A percentile compares a stretch with the other conserved stretches of the same genome.
These are phyloP conservation scores for Cyprinodon diabolis DNA, from an alignment of 2,797 vertebrate species.

Conservation along the genomic window DNA sequence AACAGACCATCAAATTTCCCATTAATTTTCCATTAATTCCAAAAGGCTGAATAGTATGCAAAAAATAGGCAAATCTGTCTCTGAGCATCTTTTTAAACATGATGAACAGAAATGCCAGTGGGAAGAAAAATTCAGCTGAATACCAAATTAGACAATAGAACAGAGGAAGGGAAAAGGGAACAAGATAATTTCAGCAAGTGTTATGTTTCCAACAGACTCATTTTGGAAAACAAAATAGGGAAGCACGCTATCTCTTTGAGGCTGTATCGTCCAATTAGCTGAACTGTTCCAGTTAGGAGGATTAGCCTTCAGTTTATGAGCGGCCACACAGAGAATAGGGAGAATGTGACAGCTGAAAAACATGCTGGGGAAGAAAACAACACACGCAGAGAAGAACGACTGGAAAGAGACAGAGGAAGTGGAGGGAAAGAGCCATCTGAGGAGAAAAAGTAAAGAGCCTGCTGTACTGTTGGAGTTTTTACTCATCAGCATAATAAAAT, in stretches of 20 bases:
- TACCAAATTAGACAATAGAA: neutral
- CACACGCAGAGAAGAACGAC: conserved; percentile 1
- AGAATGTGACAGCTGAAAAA: conserved; percentile 11
- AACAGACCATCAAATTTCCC: neutral
- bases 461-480: conserved; percentile 41
- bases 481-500: conserved; percentile 58
- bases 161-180: neutral
- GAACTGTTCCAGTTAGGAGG: conserved; percentile 65
- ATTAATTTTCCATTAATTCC: neutral
- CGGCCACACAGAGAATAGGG: conserved; percentile 13
- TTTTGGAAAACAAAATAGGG: conserved; percentile 32
- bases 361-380: neutral
- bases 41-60: neutral
- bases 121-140: conserved; percentile 15
- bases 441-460: conserved; percentile 36
- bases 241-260: conserved; percentile 55
- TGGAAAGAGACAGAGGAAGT: neutral
- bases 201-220: conserved; percentile 38
- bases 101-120: conserved; percentile 24
- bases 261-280: conserved; percentile 58
- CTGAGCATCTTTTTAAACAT: neutral
- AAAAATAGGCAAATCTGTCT: neutral
- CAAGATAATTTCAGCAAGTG: conserved; percentile 6
- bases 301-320: conserved; percentile 49
- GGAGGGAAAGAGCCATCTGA: conserved; percentile 32